These are phyloP conservation scores for Hyalella azteca DNA, from an alignment of 2,888 invertebrate species.

Conservation along the genomic window DNA sequence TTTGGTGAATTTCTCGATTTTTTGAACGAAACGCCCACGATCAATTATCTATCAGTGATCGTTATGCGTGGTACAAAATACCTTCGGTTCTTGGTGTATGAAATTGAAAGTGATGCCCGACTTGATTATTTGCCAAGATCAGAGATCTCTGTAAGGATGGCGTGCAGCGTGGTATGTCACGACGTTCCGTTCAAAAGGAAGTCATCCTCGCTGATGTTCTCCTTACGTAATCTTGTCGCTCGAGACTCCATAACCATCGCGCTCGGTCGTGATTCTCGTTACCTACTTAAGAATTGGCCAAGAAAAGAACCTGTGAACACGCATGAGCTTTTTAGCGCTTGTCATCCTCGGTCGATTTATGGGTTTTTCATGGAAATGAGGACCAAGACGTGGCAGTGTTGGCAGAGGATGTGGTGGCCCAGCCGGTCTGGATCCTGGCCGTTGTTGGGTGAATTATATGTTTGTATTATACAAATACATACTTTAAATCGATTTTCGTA, in stretches of 20 bases:
- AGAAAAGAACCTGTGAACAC: slow-evolving; percentile 20
- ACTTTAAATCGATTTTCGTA: too few species aligned
- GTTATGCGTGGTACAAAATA: too few species aligned
- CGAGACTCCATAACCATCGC: background rate
- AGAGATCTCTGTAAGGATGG: background rate
- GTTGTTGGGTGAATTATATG: too few species aligned
- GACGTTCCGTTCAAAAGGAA: slow-evolving; percentile 20
- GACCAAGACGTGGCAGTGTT: slow-evolving; percentile 6
- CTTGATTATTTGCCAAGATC: background rate
- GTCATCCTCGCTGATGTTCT: slow-evolving; percentile 1
- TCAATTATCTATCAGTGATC: too few species aligned
- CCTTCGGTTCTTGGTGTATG: slow-evolving; percentile 4
- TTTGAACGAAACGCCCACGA: too few species aligned
- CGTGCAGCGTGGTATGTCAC: background rate
- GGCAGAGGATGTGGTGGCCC: background rate
- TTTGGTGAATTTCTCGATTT: too few species aligned
- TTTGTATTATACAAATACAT: too few species aligned
- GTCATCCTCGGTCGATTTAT: slow-evolving; percentile 30
- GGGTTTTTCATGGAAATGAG: slow-evolving; percentile 25
- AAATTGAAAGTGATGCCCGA: slow-evolving; percentile 15
- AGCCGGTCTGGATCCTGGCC: too few species aligned
- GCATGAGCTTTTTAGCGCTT: slow-evolving; percentile 30
- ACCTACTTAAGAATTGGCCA: slow-evolving; percentile 26
- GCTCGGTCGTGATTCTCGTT: slow-evolving; percentile 26
- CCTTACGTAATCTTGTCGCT: background rate